These are phyloP conservation scores for Grantiella picta DNA, from an alignment of 2,113 vertebrate genomes.

Conservation along the genomic window DNA sequence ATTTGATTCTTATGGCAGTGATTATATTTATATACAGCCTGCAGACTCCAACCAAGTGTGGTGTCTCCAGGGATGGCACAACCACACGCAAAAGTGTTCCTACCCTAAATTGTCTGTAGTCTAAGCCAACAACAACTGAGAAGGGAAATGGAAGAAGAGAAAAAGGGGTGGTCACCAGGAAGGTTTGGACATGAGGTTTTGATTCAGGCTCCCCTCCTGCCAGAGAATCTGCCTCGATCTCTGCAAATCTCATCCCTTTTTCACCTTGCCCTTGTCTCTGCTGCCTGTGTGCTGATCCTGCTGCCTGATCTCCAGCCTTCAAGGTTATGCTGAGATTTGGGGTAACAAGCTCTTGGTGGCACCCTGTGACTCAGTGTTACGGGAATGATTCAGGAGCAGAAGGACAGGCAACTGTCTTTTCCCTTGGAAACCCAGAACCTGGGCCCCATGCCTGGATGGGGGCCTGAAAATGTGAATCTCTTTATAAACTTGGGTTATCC, in stretches of 20 bases:
- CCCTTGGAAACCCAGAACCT: neutral
- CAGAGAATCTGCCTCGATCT: neutral
- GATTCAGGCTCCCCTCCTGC: neutral
- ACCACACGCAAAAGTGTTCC: slow-evolving; percentile 55
- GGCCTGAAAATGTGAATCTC: slow-evolving; percentile 48
- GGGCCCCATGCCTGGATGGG: slow-evolving; percentile 53
- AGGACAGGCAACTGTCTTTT: neutral
- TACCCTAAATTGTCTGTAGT: slow-evolving; percentile 51
- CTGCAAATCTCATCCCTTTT: neutral
- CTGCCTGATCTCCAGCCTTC: neutral
- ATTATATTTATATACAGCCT: slow-evolving; percentile 63
- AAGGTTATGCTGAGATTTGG: neutral
- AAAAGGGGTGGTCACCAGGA: slow-evolving; percentile 35
- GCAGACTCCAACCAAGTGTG: slow-evolving; percentile 54
- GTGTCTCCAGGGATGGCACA: slow-evolving; percentile 56
- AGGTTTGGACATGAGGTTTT: slow-evolving; percentile 27
- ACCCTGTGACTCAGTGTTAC: accelerated
- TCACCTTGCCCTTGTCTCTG: neutral
- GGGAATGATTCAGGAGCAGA: neutral
- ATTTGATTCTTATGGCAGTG: slow-evolving; percentile 60
- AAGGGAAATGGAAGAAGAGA: slow-evolving; percentile 54
- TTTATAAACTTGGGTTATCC: slow-evolving; percentile 31
- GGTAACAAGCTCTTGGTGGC: neutral
- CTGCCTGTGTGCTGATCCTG: neutral
- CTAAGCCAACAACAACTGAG: slow-evolving; percentile 58